Evolutionary conservation across 2,113 vertebrate species (phyloP), one percentile per base, ranked within the genome.

Genomic region (Podarcis cretensis): DNA sequence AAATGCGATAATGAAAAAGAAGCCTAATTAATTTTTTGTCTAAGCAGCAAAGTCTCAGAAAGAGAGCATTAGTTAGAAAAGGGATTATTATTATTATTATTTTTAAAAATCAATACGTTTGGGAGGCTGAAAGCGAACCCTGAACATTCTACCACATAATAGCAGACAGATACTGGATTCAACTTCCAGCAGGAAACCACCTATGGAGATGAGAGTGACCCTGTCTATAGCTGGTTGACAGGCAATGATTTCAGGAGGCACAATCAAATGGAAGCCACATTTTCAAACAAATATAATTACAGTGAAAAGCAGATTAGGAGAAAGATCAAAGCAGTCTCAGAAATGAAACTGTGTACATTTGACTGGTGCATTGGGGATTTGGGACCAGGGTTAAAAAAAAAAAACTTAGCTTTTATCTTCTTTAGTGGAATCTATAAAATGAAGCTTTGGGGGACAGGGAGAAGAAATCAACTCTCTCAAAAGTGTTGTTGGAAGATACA

Each of bases 11-110:
- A 95, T 93, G 92, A 96, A 92, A 94, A 91, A 94, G 93, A 93
- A 95, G 92, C 90, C 93, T 96, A 94, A 95, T 93, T 93, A 93
- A 94, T 96, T 95, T 71, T 96, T 94, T 93, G 90, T 95, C 91
- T 92, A 93, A 94, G 89, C 87, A 95, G 90, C 4, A 88, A 92
- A 94, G 89, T 79, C 92, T 96, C 89, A 90, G 83, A 89, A 92
- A 92, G 35, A 54, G 89, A 92, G 92, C 73, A 83, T 27, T 77
- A 86, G 88, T 27, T 91, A 94, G 89, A 85, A 89, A 94, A 89
- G 80, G 81, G 92, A 85, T 92, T 91, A 20, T 20, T 63, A 63
- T 63, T 63, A 63, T 63, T 16, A 16, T 63, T 37, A 37, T 63
- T 63, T 63, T 92, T 92, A 87, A 88, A 54, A 95, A 81, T n/a